Conservation (phyloP, 2,113 vertebrate species). For the Tychaedon coryphoeus region DNA sequence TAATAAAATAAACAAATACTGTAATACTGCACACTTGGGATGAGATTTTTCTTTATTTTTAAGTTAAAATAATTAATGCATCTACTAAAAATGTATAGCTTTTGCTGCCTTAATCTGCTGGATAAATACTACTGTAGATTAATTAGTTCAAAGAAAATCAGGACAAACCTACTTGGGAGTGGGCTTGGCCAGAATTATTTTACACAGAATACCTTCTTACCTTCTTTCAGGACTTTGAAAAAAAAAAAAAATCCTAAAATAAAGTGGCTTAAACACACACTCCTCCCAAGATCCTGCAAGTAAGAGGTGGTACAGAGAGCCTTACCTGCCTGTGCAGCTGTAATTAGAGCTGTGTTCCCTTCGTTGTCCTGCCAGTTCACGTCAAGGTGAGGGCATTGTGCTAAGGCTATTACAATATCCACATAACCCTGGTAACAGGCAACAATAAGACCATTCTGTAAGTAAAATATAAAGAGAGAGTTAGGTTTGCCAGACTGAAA, state of each 20-base stretch:
- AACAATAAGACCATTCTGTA: slow-evolving; percentile 88
- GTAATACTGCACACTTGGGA: neutral
- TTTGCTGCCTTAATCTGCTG: neutral
- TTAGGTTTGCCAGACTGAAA: neutral
- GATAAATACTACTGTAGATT: neutral
- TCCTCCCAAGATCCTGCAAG: neutral
- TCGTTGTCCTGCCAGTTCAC: slow-evolving; percentile 98
- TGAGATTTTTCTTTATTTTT: neutral
- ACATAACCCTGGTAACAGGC: slow-evolving; percentile 96
- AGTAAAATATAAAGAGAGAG: slow-evolving; percentile 24
- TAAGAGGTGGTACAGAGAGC: neutral
- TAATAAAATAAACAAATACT: no score
- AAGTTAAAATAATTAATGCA: neutral
- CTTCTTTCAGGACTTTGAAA: neutral
- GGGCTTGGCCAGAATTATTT: neutral
- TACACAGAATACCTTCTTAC: neutral
- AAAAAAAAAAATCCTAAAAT: neutral
- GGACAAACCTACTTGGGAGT: neutral
- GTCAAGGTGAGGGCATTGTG: slow-evolving; percentile 89
- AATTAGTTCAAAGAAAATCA: neutral
- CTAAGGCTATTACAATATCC: slow-evolving; percentile 88
- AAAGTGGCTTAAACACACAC: neutral
- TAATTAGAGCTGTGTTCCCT: slow-evolving; percentile 94
- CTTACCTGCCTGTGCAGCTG: slow-evolving; percentile 93
- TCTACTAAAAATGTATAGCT: neutral